Percentiles rank a stretch among this genome's conserved stretches.
Evolutionary conservation across 2,113 vertebrate genomes (phyloP).

Genomic region (Carlito syrichta): DNA sequence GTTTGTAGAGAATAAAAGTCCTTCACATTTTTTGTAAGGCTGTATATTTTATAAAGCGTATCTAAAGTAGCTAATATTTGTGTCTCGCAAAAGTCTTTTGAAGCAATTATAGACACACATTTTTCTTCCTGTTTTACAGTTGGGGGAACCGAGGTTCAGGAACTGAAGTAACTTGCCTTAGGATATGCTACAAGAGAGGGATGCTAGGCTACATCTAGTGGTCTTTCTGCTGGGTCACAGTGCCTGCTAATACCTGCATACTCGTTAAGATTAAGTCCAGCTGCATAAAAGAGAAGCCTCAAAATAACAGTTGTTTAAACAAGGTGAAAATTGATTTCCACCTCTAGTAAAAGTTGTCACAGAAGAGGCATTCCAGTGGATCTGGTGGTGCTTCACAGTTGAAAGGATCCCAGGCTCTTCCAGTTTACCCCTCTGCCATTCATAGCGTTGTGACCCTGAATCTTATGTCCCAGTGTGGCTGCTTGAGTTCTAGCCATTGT

Average conservation of each 20-base stretch:
- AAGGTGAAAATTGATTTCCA: not conserved
- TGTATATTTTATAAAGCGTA: constrained; percentile 4
- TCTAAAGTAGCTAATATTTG: not conserved
- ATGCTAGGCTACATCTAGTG: not conserved
- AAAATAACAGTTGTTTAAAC: not conserved
- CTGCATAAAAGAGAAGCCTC: not conserved
- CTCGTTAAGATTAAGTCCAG: not conserved
- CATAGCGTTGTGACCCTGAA: not conserved
- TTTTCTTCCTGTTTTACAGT: not conserved
- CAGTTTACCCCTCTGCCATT: not conserved
- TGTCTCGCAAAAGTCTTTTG: not conserved
- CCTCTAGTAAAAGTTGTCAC: not conserved
- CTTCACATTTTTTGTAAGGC: not conserved
- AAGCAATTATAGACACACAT: not conserved
- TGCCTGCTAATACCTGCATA: not conserved
- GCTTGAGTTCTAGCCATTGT: constrained; percentile 8
- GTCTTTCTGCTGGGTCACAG: not conserved
- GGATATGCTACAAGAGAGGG: not conserved
- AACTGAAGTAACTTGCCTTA: not conserved
- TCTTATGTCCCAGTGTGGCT: not conserved
- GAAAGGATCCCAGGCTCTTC: not conserved
- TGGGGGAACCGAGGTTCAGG: not conserved
- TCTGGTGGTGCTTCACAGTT: not conserved
- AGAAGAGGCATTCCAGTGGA: not conserved
- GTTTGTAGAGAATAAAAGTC: not conserved